Evolutionary conservation across 2,113 vertebrate species (phyloP), one percentile per base, ranked within the genome.

Genomic region (Antechinus stuartii): DNA sequence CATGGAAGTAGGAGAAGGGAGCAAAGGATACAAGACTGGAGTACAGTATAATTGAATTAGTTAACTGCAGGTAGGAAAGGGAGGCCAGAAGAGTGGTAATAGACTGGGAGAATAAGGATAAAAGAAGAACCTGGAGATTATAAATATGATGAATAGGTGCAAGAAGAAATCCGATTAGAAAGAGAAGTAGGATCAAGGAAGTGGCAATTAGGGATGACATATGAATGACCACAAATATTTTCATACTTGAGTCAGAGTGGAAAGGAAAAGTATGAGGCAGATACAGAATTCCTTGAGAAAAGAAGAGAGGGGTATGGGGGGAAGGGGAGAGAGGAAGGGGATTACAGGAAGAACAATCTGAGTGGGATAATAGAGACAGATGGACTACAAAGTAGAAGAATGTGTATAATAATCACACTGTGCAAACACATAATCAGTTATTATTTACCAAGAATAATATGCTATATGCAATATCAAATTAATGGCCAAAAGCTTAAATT

Each of bases 401-500:
- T 49, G 30, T 92, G 91, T 89, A 89, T 89, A 94, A 61, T 24
- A 91, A 35, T 89, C 54, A 93, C 94, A 90, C 2, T 89, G 27
- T 50, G 93, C 50, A 92, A 30, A 91, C 61, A 92, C 8, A 19
- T 91, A 9, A 95, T n/a, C 12, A 6, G 10, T 61, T 61, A 92
- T 93, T 92, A 96, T 19, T 95, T 54, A 92, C 5, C 93, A 52
- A 92, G 49, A 10, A 27, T 50, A 92, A 52, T 42, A 24, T 68
- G 56, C 27, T 91, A 93, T 93, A 89, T 35, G 47, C 92, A 42
- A 95, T 52, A 42, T 76, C 52, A 56, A 94, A 95, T 91, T 54
- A 9, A 96, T 23, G 94, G 55, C 46, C 52, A 52, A 96, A 19
- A 94, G 10, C 22, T 30, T 76, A 95, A 95, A 92, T 68, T 16